These are phyloP conservation scores for Nyctibius grandis DNA, from an alignment of 2,797 vertebrate species.

Conservation along the genomic window DNA sequence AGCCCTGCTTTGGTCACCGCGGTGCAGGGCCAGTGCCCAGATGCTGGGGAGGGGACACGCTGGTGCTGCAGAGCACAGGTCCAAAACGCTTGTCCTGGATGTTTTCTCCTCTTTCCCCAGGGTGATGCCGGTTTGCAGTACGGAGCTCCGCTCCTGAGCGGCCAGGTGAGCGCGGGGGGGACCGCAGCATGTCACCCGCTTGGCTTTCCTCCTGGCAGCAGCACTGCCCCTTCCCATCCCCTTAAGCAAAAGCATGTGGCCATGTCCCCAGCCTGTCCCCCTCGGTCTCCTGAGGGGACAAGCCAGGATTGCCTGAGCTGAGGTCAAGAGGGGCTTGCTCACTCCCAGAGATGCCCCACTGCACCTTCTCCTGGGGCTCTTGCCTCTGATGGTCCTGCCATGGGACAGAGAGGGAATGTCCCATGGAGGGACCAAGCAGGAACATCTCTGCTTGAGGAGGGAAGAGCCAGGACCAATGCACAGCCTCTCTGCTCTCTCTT, in stretches of 20 bases:
- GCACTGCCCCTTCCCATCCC: background rate
- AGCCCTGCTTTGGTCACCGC: background rate
- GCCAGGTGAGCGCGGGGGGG: conserved; percentile 51
- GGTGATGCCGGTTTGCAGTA: background rate
- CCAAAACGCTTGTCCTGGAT: background rate
- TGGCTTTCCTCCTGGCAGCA: background rate
- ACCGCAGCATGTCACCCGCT: background rate
- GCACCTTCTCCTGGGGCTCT: background rate
- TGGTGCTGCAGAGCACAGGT: background rate
- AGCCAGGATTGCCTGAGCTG: background rate
- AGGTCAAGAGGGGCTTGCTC: background rate
- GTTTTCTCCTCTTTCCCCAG: conserved; percentile 34
- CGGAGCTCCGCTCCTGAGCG: conserved; percentile 50
- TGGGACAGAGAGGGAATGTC: background rate
- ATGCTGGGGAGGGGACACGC: accelerated
- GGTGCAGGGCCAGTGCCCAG: accelerated
- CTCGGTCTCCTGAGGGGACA: accelerated
- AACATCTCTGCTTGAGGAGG: background rate
- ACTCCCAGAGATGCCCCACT: background rate
- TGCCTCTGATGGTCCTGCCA: background rate
- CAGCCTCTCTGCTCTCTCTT: background rate
- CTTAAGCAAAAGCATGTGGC: background rate
- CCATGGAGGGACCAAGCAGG: background rate
- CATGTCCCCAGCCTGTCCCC: background rate
- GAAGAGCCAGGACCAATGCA: background rate